These are phyloP conservation scores for Linnaemya tessellans DNA, from an alignment of 2,888 invertebrate species.

Conservation along the genomic window DNA sequence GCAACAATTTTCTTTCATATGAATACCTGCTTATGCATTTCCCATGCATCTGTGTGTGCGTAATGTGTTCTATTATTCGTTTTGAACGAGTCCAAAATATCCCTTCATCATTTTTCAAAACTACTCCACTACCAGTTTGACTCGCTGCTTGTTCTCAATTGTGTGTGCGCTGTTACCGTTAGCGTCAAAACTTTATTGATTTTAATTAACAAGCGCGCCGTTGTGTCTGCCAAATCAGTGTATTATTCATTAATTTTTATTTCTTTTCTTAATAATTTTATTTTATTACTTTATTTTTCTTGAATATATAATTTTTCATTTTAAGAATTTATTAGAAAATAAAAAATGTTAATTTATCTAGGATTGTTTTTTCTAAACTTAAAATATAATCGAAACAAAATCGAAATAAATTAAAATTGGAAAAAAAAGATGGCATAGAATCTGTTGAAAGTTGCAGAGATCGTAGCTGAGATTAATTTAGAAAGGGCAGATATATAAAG, in stretches of 20 bases:
- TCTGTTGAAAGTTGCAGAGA: background rate
- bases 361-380: constrained; percentile 3
- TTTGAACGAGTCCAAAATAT: background rate
- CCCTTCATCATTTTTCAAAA: background rate
- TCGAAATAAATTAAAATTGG: background rate
- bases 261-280: constrained; percentile 14
- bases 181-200: background rate
- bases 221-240: constrained; percentile 59
- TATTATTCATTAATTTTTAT: constrained; percentile 64
- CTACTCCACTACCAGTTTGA: background rate
- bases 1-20: too few relatives aligned
- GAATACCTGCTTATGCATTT: too few relatives aligned
- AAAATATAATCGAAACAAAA: background rate
- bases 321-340: constrained; percentile 5
- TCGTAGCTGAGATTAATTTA: background rate
- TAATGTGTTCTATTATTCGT: background rate
- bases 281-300: constrained; percentile 9
- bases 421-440: background rate
- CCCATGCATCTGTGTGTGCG: background rate
- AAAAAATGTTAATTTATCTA: constrained; percentile 39
- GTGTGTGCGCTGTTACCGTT: background rate
- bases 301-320: constrained; percentile 25
- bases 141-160: background rate
- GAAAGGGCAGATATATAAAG: background rate
- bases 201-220: constrained; percentile 55